Conservation (phyloP, 2,113 vertebrate species). For the Rafetus swinhoei region DNA sequence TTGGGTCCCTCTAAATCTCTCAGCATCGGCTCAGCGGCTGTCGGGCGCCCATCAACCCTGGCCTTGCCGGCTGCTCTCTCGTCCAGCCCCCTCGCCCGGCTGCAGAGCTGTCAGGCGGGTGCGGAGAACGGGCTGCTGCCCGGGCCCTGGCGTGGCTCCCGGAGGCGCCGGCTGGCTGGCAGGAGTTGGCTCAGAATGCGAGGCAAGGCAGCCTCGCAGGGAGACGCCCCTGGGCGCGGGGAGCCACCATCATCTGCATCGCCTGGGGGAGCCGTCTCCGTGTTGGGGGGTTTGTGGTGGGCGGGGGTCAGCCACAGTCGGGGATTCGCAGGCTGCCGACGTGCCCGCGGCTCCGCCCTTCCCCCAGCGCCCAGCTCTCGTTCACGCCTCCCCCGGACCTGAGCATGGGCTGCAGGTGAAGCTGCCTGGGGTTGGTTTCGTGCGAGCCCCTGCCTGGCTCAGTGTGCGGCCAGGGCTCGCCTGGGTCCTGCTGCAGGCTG, state of each 20-base stretch:
- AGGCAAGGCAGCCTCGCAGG: too few relatives aligned
- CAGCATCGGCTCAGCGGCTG: rapidly evolving
- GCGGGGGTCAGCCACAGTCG: neutral
- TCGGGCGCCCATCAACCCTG: neutral
- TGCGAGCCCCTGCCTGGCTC: neutral
- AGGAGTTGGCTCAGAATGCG: too few relatives aligned
- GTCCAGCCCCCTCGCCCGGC: neutral
- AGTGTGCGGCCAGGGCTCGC: too few relatives aligned
- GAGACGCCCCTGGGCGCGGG: too few relatives aligned
- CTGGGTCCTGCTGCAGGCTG: too few relatives aligned
- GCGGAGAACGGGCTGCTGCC: too few relatives aligned
- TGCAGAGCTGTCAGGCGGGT: neutral
- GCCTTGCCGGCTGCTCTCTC: rapidly evolving
- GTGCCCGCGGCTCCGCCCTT: too few relatives aligned
- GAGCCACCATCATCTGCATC: neutral
- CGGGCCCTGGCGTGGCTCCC: too few relatives aligned
- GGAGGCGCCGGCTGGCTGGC: too few relatives aligned
- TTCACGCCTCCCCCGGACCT: neutral
- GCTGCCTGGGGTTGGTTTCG: neutral
- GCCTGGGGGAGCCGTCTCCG: too few relatives aligned
- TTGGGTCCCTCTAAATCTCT: neutral
- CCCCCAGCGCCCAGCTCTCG: neutral
- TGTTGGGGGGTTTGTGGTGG: neutral
- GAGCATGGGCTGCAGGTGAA: neutral
- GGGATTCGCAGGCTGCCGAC: too few relatives aligned